Evolutionary conservation across 2,113 vertebrate species (phyloP), one percentile per base, ranked within the genome.

Genomic region (Cyrtonyx montezumae): DNA sequence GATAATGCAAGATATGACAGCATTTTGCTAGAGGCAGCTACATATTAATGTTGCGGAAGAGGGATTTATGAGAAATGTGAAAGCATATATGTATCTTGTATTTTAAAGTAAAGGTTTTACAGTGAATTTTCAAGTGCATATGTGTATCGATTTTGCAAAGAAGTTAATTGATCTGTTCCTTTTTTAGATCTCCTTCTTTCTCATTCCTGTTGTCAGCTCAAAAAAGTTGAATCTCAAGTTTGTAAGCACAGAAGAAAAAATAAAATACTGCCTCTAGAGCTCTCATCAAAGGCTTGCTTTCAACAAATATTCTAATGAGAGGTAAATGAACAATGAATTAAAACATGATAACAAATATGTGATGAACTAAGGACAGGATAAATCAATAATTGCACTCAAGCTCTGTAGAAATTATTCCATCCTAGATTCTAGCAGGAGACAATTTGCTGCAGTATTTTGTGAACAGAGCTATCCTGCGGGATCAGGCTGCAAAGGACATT

Each of bases 401-500:
- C 90, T 92, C 87, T 95, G 89, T 94, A 82, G 82, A 98, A 96
- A 96, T 97, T 77, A 91, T 42, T 70, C 87, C 65, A 63, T 91
- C 88, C 89, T 91, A 67, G 80, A 95, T 94, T 93, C 85, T 94
- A 93, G 62, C 63, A 87, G 51, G 85, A 96, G 94, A 96, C 61
- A 90, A 91, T 96, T 97, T 96, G 95, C 95, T 96, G 95, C 96
- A 96, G 96, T 80, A 90, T 97, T 97, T 97, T 97, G 92, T 94
- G 95, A 97, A 94, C 96, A 96, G 93, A 89, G 81, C 84, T 97
- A 94, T 96, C 97, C 95, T 94, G 92, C 96, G 98, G 97, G 97
- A 98, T 96, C 78, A 82, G 91, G 95, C 96, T 97, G 97, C 94
- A 96, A 97, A 98, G 97, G 98, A 98, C 97, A 96, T 98, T 98